Percentiles rank a stretch among this genome's conserved stretches.
Conservation (phyloP, 2,888 invertebrate species). For the Pantelozetes paolii region DNA sequence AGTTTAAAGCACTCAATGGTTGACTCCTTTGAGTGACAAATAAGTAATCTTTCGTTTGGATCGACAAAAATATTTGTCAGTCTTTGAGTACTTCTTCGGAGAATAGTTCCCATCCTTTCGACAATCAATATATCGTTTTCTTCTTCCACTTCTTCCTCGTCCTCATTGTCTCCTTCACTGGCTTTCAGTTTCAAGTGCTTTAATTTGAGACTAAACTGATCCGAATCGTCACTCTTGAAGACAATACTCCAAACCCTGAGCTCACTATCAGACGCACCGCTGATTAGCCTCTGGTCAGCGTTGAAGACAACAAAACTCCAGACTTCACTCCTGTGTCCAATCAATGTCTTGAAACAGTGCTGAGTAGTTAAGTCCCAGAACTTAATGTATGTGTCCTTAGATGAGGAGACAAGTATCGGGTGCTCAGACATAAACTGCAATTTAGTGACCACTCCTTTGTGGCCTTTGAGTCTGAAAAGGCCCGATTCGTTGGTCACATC, state of each 20-base stretch:
- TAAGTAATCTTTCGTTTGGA: conserved; percentile 65
- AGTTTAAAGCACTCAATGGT: conserved; percentile 77
- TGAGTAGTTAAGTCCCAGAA: conserved; percentile 95
- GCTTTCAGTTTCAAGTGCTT: conserved; percentile 26
- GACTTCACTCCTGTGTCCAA: conserved; percentile 70
- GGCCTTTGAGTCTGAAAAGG: conserved; percentile 79
- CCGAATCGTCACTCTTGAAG: conserved; percentile 55
- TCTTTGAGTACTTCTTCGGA: conserved; percentile 36
- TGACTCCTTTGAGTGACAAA: conserved; percentile 77
- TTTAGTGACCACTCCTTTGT: conserved; percentile 77
- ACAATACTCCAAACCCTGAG: conserved; percentile 76
- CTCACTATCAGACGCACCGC: conserved; percentile 78
- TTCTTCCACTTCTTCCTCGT: conserved; percentile 53
- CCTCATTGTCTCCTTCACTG: conserved; percentile 53
- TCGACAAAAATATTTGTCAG: conserved; percentile 58
- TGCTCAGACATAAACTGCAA: conserved; percentile 48
- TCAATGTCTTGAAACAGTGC: conserved; percentile 90
- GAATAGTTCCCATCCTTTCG: conserved; percentile 37
- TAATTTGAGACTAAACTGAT: conserved; percentile 42
- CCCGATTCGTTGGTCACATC: conserved; percentile 90
- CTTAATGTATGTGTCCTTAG: conserved; percentile 90
- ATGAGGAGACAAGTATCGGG: conserved; percentile 68
- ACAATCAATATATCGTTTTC: conserved; percentile 38
- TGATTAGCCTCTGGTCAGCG: conserved; percentile 75
- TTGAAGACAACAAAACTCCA: conserved; percentile 77